Evolutionary conservation across 1,140 invertebrate genomes (phyloP).

Genomic region (Kradibia gibbosae): DNA sequence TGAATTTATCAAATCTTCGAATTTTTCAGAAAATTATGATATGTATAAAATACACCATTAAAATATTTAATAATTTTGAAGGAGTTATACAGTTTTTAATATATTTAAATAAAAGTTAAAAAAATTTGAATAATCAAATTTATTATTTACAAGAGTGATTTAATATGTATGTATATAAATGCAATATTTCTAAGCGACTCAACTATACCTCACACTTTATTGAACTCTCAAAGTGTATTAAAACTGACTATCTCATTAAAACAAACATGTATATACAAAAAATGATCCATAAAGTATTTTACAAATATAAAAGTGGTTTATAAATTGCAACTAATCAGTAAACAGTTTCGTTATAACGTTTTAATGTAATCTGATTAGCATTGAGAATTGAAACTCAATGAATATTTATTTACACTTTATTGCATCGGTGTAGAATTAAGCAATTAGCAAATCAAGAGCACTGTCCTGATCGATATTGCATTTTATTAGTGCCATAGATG

Average conservation of each 20-base stretch:
- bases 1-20: constrained; percentile 53
- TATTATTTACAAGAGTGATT: constrained; percentile 54
- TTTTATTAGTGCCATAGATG: constrained; percentile 82
- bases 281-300: constrained; percentile 42
- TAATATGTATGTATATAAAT: constrained; percentile 52
- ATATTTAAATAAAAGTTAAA: constrained; percentile 44
- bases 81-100: constrained; percentile 18
- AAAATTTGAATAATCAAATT: constrained; percentile 51
- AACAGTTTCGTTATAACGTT: constrained; percentile 37
- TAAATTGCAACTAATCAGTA: constrained; percentile 44
- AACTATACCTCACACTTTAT: constrained; percentile 5
- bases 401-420: constrained; percentile 50
- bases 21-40: constrained; percentile 43
- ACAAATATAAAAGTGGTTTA: constrained; percentile 48
- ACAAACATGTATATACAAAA: constrained; percentile 38
- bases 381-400: constrained; percentile 20
- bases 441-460: constrained; percentile 87
- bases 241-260: constrained; percentile 32
- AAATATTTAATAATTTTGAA: constrained; percentile 41
- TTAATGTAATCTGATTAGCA: constrained; percentile 48
- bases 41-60: constrained; percentile 33
- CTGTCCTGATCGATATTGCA: constrained; percentile 88
- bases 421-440: constrained; percentile 71
- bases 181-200: constrained; percentile 46
- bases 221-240: constrained; percentile 27